phyloP scores from a whole-genome alignment of 2,888 invertebrate genomes.

The Protodeltote pygarga region DNA sequence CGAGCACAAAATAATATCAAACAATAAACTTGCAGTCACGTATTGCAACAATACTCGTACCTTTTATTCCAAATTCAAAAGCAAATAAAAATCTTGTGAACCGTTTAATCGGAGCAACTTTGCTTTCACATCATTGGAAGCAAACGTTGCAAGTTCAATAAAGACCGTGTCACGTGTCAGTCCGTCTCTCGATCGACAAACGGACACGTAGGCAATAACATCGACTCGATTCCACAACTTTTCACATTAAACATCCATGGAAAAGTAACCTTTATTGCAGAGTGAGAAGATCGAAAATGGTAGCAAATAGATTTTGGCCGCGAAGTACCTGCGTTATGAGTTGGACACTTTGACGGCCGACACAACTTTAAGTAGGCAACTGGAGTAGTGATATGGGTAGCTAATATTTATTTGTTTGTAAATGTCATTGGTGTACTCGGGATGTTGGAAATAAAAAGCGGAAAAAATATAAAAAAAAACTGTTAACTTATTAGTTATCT shows the following conservation, averaged over 20 bases:
- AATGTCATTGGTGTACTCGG: slow-evolving; percentile 30
- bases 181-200: slow-evolving; percentile 58
- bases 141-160: slow-evolving; percentile 63
- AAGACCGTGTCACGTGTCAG: slow-evolving; percentile 62
- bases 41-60: slow-evolving; percentile 10
- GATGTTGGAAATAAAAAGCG: too few species aligned
- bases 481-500: too few species aligned
- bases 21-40: slow-evolving; percentile 3
- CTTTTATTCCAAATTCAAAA: not conserved
- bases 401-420: slow-evolving; percentile 55
- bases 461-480: too few species aligned
- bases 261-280: slow-evolving; percentile 32
- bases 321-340: slow-evolving; percentile 67
- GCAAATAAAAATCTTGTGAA: slow-evolving; percentile 23
- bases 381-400: slow-evolving; percentile 63
- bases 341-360: slow-evolving; percentile 77
- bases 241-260: slow-evolving; percentile 10
- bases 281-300: slow-evolving; percentile 9
- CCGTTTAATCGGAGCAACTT: slow-evolving; percentile 18
- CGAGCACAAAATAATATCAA: not conserved
- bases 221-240: slow-evolving; percentile 50
- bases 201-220: slow-evolving; percentile 70
- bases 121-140: slow-evolving; percentile 40
- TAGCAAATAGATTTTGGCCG: slow-evolving; percentile 35
- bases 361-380: slow-evolving; percentile 68